Evolutionary conservation across 2,113 vertebrate genomes (phyloP), one percentile per base, ranked within the genome.

Genomic region (Vulpes lagopus): DNA sequence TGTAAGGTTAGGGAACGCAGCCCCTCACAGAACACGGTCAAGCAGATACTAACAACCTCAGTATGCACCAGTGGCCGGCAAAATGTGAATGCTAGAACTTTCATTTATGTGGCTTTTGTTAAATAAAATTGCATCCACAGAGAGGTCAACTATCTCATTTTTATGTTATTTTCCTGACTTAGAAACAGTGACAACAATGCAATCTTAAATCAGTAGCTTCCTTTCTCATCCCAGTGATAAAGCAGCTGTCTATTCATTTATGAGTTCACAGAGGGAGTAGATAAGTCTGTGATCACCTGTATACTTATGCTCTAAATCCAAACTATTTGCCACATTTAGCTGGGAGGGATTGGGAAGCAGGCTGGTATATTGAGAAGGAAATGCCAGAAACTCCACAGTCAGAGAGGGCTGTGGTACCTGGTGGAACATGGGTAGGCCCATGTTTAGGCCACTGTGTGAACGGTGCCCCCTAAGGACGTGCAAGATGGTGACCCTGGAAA

Each of bases 91-190:
- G 65, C 23, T 51, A 74, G 38, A 76, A 90, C 16, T 86, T 93
- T 85, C 62, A 89, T 89, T 94, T 82, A 95, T 93, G 55, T 83
- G 73, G n/a, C 30, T 74, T 78, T 95, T 59, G 27, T 79, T 55
- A 91, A 80, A 57, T 74, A 91, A 95, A 95, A 94, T 78, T 83
- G 73, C 93, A 87, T 96, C 49, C 51, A 71, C 22, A 74, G 2
- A 73, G 30, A 95, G 60, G 62, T 87, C 43, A 90, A 27, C 22
- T 65, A 87, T 83, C 64, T 97, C 49, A 81, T 92, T 94, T 96
- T 83, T 93, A 74, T 64, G 51, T 30, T 87, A 92, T 88, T 89
- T 93, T 78, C 92, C n/a, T 87, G 69, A 76, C 38, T 76, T 38
- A 83, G 81, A 87, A 94, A 87, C n/a, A 65, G 4, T 62, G 88